A percentile compares a stretch with the other conserved stretches of the same genome.
Conservation (phyloP, 2,888 invertebrate species). For the Apodemia mormo region DNA sequence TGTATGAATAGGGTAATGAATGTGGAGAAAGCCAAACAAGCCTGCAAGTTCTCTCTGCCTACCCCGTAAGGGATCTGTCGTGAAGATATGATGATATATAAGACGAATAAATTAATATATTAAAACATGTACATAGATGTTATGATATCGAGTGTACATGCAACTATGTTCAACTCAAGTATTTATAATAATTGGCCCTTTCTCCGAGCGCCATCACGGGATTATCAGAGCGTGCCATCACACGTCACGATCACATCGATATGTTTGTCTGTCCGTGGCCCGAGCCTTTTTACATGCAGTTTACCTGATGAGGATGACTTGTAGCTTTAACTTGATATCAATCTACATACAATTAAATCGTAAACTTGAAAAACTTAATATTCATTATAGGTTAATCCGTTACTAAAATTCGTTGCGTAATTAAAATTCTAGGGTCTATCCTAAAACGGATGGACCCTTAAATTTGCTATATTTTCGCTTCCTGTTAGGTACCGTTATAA, state of each 20-base stretch:
- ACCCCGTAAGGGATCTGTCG: no score
- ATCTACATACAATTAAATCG: not conserved
- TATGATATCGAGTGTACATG: slow-evolving; percentile 1
- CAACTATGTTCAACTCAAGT: slow-evolving; percentile 4
- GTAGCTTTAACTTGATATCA: not conserved
- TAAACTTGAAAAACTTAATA: not conserved
- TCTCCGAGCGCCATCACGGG: slow-evolving; percentile 7
- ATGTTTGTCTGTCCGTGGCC: slow-evolving; percentile 10
- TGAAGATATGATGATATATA: no score
- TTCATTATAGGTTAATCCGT: no score
- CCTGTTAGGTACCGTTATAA: no score
- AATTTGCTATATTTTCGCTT: no score
- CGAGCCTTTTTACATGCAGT: not conserved
- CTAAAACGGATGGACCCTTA: no score
- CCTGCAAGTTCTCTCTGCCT: no score
- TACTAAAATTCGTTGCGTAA: no score
- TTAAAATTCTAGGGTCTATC: no score
- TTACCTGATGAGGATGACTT: slow-evolving; percentile 1
- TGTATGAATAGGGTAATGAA: no score
- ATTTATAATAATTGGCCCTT: slow-evolving; percentile 18
- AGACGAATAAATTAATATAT: no score
- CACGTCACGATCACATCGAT: slow-evolving; percentile 17
- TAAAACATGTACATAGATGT: not conserved
- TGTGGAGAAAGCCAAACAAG: no score
- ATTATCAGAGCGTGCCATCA: slow-evolving; percentile 18